A percentile compares a stretch with the other conserved stretches of the same genome.
These are phyloP conservation scores for Heliothis virescens DNA, from an alignment of 1,140 invertebrate species.

Conservation along the genomic window DNA sequence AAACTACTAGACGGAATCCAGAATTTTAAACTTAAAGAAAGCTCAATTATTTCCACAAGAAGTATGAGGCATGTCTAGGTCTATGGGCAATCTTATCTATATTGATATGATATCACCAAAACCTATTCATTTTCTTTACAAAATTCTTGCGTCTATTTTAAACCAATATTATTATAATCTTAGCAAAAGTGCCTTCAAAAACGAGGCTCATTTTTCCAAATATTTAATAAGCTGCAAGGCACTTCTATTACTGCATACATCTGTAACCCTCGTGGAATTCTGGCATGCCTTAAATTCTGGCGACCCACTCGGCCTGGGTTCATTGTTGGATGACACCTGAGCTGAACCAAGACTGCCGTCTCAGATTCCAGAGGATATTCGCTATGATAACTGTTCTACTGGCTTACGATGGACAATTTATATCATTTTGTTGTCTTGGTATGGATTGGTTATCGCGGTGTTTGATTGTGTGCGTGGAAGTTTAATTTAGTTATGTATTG, in stretches of 20 bases:
- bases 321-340: conserved; percentile 54
- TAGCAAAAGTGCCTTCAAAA: not conserved
- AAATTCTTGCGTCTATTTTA: not conserved
- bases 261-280: conserved; percentile 46
- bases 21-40: too few species aligned
- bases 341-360: conserved; percentile 28
- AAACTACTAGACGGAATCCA: too few species aligned
- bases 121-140: too few species aligned
- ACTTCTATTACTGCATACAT: conserved; percentile 10
- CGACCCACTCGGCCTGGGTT: conserved; percentile 45
- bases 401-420: not conserved
- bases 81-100: too few species aligned
- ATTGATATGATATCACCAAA: too few species aligned
- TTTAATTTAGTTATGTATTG: not conserved
- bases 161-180: too few species aligned
- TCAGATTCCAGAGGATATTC: conserved; percentile 26
- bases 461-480: not conserved
- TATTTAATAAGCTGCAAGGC: conserved; percentile 20
- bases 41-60: too few species aligned
- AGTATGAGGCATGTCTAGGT: too few species aligned
- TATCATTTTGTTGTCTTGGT: conserved; percentile 25
- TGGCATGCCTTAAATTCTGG: conserved; percentile 55
- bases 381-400: conserved; percentile 26
- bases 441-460: not conserved
- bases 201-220: not conserved